Percentiles rank a stretch among this genome's conserved stretches.
Conservation (phyloP, 1,140 invertebrate species). For the Holcopasites calliopsidis region DNA sequence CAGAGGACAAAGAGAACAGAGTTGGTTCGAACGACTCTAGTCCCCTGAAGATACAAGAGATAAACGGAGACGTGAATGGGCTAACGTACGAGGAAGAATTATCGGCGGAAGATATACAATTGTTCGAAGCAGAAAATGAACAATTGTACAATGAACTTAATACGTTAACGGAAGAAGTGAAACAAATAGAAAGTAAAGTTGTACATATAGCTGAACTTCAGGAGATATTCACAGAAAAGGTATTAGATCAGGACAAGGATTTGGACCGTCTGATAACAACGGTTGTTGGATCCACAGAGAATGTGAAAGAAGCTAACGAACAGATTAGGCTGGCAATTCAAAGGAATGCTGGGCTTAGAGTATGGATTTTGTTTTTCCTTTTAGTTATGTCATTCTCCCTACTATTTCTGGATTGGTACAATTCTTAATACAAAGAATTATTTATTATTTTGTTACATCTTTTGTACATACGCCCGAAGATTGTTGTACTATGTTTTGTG, state of each 20-base stretch:
- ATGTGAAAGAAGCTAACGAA: constrained; percentile 97
- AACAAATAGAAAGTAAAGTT: constrained; percentile 94
- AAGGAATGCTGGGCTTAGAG: constrained; percentile 95
- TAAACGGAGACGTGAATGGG: constrained; percentile 72
- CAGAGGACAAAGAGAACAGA: constrained; percentile 57
- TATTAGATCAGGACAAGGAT: constrained; percentile 96
- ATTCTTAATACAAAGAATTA: constrained; percentile 84
- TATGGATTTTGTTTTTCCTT: constrained; percentile 97
- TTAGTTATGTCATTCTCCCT: constrained; percentile 97
- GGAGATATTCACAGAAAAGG: constrained; percentile 98
- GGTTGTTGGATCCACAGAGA: constrained; percentile 95
- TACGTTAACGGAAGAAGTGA: constrained; percentile 86
- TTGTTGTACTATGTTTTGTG: constrained; percentile 22
- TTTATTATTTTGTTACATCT: constrained; percentile 6
- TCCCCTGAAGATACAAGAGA: constrained; percentile 72
- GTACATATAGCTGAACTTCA: constrained; percentile 98
- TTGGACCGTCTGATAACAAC: constrained; percentile 93
- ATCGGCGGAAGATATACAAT: constrained; percentile 92
- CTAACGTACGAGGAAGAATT: constrained; percentile 82
- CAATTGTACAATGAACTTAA: constrained; percentile 92
- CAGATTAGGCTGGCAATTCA: constrained; percentile 98
- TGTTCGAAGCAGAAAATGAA: constrained; percentile 93
- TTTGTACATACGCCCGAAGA: constrained; percentile 13
- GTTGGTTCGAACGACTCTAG: constrained; percentile 61
- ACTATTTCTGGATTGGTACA: constrained; percentile 99